Evolutionary conservation across 2,888 invertebrate species (phyloP).

Genomic region (Seira sanloemensis): DNA sequence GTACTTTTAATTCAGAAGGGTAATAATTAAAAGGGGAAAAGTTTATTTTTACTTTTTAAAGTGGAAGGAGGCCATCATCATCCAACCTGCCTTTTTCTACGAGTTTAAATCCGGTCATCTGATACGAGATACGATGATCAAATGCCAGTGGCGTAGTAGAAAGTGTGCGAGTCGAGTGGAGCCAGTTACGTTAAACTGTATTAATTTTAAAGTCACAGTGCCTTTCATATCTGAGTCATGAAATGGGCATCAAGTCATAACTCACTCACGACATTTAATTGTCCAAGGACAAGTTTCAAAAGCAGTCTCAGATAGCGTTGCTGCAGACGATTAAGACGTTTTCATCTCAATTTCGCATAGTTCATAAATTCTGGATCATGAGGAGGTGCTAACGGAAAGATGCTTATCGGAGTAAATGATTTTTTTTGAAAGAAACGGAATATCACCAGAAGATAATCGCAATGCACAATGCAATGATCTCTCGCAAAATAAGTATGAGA

Average conservation of each 20-base stretch:
- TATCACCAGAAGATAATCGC: neutral
- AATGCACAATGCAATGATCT: no score
- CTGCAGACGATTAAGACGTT: neutral
- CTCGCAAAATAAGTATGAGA: no score
- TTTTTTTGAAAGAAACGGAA: neutral
- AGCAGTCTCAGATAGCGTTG: neutral
- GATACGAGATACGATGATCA: neutral
- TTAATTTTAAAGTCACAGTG: neutral
- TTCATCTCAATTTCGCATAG: neutral
- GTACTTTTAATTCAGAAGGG: no score
- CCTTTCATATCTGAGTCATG: neutral
- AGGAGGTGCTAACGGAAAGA: constrained; percentile 8
- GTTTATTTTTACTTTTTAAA: neutral
- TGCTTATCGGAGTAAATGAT: neutral
- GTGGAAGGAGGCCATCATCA: neutral
- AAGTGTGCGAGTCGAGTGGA: neutral
- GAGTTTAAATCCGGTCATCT: neutral
- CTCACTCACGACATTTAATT: neutral
- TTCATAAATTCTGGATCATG: constrained; percentile 16
- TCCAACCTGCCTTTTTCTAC: neutral
- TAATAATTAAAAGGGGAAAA: neutral
- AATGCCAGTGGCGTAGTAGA: neutral
- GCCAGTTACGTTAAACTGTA: neutral
- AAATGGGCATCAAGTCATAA: neutral
- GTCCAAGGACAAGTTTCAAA: neutral